Evolutionary conservation across 1,140 invertebrate species (phyloP).

Genomic region (Cyclina sinensis): DNA sequence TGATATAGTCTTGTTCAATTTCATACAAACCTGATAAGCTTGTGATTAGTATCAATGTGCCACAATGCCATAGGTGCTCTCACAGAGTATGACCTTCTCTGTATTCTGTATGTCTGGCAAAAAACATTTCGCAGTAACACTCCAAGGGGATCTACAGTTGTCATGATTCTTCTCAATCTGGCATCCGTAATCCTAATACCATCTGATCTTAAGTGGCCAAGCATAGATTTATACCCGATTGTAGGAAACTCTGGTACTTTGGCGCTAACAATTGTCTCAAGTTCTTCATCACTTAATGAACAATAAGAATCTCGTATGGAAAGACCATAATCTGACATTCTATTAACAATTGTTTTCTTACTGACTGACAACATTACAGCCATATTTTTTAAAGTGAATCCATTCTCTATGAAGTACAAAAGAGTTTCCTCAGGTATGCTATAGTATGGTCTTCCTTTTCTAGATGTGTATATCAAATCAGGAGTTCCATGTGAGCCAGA

Average conservation of each 20-base stretch:
- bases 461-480: constrained; percentile 46
- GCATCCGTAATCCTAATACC: constrained; percentile 41
- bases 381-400: constrained; percentile 45
- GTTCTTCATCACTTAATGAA: constrained; percentile 48
- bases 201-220: constrained; percentile 33
- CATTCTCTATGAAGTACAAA: constrained; percentile 46
- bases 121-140: constrained; percentile 49
- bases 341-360: constrained; percentile 36
- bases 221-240: constrained; percentile 31
- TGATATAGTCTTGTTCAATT: constrained; percentile 35
- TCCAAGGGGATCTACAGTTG: constrained; percentile 40
- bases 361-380: constrained; percentile 38
- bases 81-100: constrained; percentile 34
- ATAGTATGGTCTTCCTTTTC: constrained; percentile 38
- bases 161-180: constrained; percentile 41
- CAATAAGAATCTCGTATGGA: constrained; percentile 34
- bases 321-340: constrained; percentile 48
- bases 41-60: constrained; percentile 53
- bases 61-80: constrained; percentile 40
- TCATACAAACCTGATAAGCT: constrained; percentile 45
- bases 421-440: constrained; percentile 38
- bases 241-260: constrained; percentile 31
- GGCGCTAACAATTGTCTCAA: no score
- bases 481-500: constrained; percentile 20
- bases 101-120: constrained; percentile 49